Evolutionary conservation across 2,797 vertebrate genomes (phyloP).

Genomic region (Clarias pachynema): DNA sequence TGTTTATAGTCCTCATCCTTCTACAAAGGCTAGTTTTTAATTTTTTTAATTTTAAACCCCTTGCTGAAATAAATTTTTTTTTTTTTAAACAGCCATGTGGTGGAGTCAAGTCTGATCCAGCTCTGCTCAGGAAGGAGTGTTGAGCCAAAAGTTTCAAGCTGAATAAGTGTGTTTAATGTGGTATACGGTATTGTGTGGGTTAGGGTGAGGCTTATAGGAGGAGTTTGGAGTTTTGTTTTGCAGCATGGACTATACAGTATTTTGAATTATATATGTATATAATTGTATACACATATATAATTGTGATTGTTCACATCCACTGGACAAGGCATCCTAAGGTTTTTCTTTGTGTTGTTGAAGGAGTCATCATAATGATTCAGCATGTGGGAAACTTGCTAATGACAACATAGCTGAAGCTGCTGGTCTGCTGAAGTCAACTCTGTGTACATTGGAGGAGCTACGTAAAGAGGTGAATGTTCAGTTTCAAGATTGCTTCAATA

Average conservation of each 20-base stretch:
- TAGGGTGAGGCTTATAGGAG: not conserved
- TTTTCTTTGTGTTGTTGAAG: constrained; percentile 24
- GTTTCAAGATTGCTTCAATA: not conserved
- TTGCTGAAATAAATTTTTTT: not conserved
- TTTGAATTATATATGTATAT: not conserved
- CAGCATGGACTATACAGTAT: not conserved
- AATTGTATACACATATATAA: no score
- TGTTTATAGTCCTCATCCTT: not conserved
- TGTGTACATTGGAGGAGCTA: constrained; percentile 66
- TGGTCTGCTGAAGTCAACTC: constrained; percentile 62
- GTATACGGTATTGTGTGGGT: not conserved
- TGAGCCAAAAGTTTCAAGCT: not conserved
- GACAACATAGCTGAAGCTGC: constrained; percentile 55
- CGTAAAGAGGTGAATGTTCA: constrained; percentile 64
- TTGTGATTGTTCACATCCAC: not conserved
- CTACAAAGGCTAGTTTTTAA: not conserved
- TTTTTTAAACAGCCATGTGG: not conserved
- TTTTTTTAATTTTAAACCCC: not conserved
- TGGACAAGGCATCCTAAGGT: not conserved
- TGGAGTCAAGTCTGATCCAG: not conserved
- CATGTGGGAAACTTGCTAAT: constrained; percentile 37
- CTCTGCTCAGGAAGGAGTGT: not conserved
- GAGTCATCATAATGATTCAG: constrained; percentile 44
- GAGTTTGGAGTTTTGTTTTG: not conserved
- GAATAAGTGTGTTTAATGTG: not conserved